These are phyloP conservation scores for Trichogramma dendrolimi DNA, from an alignment of 2,888 invertebrate species.

Conservation along the genomic window DNA sequence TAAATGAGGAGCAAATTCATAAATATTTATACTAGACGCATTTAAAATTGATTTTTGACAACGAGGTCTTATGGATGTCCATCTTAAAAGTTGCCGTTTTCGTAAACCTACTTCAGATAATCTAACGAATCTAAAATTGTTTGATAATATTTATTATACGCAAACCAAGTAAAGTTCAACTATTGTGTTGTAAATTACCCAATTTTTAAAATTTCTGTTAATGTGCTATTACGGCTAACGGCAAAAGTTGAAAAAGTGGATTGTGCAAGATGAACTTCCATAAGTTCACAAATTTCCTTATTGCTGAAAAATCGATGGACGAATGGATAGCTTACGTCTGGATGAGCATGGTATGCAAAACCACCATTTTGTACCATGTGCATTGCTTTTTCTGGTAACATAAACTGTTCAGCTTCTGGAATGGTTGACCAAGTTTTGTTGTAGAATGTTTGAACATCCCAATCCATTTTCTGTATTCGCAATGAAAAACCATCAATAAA, in stretches of 20 bases:
- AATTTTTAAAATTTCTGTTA: conserved; percentile 40
- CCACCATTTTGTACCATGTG: conserved; percentile 36
- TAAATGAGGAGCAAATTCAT: conserved; percentile 40
- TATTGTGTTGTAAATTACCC: conserved; percentile 34
- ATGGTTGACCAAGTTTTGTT: conserved; percentile 34
- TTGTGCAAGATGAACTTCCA: conserved; percentile 40
- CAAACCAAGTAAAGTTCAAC: background rate
- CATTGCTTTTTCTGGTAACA: conserved; percentile 38
- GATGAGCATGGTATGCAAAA: conserved; percentile 44
- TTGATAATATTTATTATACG: background rate
- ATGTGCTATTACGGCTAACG: conserved; percentile 39
- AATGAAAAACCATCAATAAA: conserved; percentile 5
- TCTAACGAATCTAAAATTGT: conserved; percentile 34
- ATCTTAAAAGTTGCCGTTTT: conserved; percentile 38
- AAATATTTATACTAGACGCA: conserved; percentile 40
- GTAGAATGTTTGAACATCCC: conserved; percentile 35
- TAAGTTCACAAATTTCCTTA: conserved; percentile 42
- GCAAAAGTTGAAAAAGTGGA: conserved; percentile 24
- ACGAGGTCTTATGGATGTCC: conserved; percentile 40
- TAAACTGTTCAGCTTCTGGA: conserved; percentile 34
- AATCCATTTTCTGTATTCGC: conserved; percentile 33
- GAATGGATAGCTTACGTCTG: conserved; percentile 42
- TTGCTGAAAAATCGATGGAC: conserved; percentile 31
- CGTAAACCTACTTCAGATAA: conserved; percentile 39
- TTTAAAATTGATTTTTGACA: conserved; percentile 37